Evolutionary conservation across 2,113 vertebrate genomes (phyloP).

Genomic region (Fulica atra): DNA sequence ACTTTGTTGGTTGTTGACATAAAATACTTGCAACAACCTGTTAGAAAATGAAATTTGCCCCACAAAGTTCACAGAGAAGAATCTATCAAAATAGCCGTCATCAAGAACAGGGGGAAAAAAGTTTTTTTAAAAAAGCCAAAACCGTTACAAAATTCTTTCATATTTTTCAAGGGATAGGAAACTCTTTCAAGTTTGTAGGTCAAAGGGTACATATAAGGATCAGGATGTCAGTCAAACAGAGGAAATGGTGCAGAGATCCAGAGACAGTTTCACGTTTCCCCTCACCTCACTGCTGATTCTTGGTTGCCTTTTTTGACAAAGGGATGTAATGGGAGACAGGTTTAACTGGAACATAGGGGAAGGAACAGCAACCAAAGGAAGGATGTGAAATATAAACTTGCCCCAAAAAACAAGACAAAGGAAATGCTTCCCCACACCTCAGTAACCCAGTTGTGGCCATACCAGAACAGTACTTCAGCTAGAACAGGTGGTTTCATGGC

Average conservation of each 20-base stretch:
- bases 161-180: not conserved
- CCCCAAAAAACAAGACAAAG: not conserved
- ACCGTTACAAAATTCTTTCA: not conserved
- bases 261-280: not conserved
- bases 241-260: not conserved
- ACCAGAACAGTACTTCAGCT: not conserved
- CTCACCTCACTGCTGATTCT: not conserved
- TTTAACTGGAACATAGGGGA: not conserved
- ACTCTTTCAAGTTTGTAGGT: not conserved
- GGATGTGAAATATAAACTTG: not conserved
- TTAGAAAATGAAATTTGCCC: constrained; percentile 22
- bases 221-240: not conserved
- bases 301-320: not conserved
- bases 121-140: not conserved
- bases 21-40: constrained; percentile 4
- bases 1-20: not conserved
- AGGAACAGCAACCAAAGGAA: not conserved
- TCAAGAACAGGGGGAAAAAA: not conserved
- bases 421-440: not conserved
- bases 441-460: not conserved
- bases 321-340: not conserved
- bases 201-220: not conserved
- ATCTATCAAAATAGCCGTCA: not conserved
- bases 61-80: not conserved
- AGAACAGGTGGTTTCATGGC: not conserved